A percentile compares a stretch with the other conserved stretches of the same genome.
These are phyloP conservation scores for Tetrao urogallus DNA, from an alignment of 2,113 vertebrate genomes.

Conservation along the genomic window DNA sequence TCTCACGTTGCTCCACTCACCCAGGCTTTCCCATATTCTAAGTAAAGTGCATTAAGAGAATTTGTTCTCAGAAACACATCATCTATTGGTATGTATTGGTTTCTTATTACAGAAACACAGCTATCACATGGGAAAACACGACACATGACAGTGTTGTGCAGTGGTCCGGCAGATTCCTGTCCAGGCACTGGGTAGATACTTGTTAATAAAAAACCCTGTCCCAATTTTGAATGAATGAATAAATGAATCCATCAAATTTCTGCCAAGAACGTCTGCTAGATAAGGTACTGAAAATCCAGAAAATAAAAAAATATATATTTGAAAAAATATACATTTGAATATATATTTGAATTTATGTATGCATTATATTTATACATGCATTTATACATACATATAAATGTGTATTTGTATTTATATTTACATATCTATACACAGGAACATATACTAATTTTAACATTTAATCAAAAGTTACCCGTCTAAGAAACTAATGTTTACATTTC, in stretches of 20 bases:
- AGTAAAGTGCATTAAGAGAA: not conserved
- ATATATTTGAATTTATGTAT: not conserved
- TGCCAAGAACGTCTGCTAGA: too few relatives aligned
- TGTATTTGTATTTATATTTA: not conserved
- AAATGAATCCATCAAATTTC: too few relatives aligned
- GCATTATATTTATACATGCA: too few relatives aligned
- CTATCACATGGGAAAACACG: not conserved
- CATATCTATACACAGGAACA: not conserved
- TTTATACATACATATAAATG: not conserved
- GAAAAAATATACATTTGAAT: not conserved
- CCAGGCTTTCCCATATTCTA: not conserved
- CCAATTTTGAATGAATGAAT: too few relatives aligned
- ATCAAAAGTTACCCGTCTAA: not conserved
- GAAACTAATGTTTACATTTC: not conserved
- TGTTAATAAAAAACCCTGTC: not conserved
- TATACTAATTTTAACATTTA: not conserved
- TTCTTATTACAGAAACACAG: not conserved
- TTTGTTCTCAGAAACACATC: not conserved
- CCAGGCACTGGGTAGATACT: not conserved
- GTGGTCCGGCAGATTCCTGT: not conserved
- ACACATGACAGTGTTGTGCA: not conserved
- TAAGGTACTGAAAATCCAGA: not conserved
- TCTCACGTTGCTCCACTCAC: not conserved
- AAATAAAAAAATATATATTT: not conserved
- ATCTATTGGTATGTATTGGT: not conserved